These are phyloP conservation scores for Falco naumanni DNA, from an alignment of 2,797 vertebrate species.

Conservation along the genomic window DNA sequence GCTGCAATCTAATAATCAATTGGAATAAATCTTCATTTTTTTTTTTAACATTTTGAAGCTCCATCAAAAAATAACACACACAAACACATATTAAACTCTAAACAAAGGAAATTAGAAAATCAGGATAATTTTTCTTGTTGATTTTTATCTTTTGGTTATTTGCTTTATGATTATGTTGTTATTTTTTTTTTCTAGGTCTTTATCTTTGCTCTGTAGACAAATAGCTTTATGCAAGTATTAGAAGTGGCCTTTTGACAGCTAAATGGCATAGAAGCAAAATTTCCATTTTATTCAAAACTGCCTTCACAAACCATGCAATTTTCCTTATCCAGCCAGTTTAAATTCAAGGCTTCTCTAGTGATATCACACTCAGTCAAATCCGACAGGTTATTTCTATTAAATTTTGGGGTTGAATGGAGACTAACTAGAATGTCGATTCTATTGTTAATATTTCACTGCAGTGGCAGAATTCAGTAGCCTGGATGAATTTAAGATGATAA, in stretches of 20 bases:
- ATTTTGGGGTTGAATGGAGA: conserved; percentile 75
- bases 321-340: conserved; percentile 72
- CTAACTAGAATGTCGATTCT: conserved; percentile 73
- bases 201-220: conserved; percentile 62
- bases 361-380: conserved; percentile 78
- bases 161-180: background rate
- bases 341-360: conserved; percentile 74
- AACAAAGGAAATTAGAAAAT: conserved; percentile 17
- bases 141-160: background rate
- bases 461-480: conserved; percentile 40
- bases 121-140: background rate
- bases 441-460: conserved; percentile 74
- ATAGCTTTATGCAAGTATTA: conserved; percentile 68
- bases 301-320: conserved; percentile 69
- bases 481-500: conserved; percentile 56
- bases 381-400: conserved; percentile 79
- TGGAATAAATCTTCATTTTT: background rate
- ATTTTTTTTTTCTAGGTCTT: conserved; percentile 29
- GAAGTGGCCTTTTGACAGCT: conserved; percentile 73
- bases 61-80: background rate
- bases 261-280: conserved; percentile 70
- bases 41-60: background rate
- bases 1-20: background rate
- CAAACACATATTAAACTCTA: background rate
- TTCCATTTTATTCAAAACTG: conserved; percentile 74